phyloP scores from a whole-genome alignment of 2,113 vertebrate genomes.

The Phasianus colchicus region DNA sequence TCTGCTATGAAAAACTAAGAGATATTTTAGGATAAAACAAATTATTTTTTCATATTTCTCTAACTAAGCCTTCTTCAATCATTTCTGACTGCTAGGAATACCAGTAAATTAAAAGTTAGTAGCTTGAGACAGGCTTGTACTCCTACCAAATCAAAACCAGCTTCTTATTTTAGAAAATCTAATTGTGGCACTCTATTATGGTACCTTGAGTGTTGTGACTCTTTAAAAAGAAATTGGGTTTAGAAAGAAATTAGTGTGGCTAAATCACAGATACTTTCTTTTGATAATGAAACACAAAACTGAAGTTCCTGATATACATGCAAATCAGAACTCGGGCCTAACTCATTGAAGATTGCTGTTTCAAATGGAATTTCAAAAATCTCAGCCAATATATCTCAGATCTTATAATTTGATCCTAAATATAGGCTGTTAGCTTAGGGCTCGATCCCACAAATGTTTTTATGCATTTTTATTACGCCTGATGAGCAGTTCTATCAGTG shows the following conservation, averaged over 20 bases:
- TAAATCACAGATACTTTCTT: not conserved
- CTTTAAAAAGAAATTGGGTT: not conserved
- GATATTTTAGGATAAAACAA: not conserved
- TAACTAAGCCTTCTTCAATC: not conserved
- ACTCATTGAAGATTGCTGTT: not conserved
- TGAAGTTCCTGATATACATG: not conserved
- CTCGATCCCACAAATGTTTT: not conserved
- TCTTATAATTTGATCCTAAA: not conserved
- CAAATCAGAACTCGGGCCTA: not conserved
- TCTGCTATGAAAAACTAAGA: not conserved
- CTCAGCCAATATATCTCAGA: too few relatives aligned
- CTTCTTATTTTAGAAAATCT: conserved; percentile 36
- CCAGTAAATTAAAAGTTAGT: conserved; percentile 43
- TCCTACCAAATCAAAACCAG: conserved; percentile 13
- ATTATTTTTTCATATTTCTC: not conserved
- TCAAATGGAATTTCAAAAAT: not conserved
- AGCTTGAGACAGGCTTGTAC: conserved; percentile 19
- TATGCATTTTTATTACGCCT: not conserved
- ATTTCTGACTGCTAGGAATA: conserved; percentile 23
- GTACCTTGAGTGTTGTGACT: not conserved
- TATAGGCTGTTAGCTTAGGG: not conserved
- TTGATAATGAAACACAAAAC: not conserved
- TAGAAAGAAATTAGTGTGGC: not conserved
- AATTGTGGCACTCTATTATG: not conserved
- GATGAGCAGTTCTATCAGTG: not conserved